These are phyloP conservation scores for Holocentrus rufus DNA, from an alignment of 2,797 vertebrate genomes.

Conservation along the genomic window DNA sequence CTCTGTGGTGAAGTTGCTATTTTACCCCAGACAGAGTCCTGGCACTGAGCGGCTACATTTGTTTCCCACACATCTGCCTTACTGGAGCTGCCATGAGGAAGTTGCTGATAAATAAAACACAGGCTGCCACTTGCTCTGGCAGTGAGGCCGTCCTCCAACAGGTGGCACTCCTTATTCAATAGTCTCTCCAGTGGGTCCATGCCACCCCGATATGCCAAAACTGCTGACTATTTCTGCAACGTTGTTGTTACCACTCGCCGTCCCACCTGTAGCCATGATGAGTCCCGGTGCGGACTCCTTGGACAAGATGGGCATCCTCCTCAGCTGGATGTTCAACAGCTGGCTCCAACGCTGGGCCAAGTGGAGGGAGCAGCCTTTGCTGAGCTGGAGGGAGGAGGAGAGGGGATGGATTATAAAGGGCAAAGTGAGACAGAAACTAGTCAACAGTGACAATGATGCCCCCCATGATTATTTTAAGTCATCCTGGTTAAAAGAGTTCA, in stretches of 20 bases:
- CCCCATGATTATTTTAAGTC: too few relatives aligned
- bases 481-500: too few relatives aligned
- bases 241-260: background rate
- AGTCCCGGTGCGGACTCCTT: conserved; percentile 96
- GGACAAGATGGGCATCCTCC: conserved; percentile 94
- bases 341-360: conserved; percentile 96
- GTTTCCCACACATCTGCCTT: background rate
- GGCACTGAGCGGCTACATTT: too few relatives aligned
- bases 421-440: background rate
- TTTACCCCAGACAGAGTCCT: too few relatives aligned
- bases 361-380: conserved; percentile 94
- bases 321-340: conserved; percentile 93
- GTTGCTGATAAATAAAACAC: conserved; percentile 2
- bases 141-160: background rate
- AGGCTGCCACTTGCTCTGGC: background rate
- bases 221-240: background rate
- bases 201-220: background rate
- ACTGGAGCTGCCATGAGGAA: conserved; percentile 33
- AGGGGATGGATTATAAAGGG: background rate
- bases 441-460: too few relatives aligned
- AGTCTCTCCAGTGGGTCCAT: background rate
- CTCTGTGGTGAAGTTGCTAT: too few relatives aligned
- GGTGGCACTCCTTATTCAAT: background rate
- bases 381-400: conserved; percentile 77
- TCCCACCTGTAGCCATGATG: conserved; percentile 93